Evolutionary conservation across 2,797 vertebrate species (phyloP), one percentile per base, ranked within the genome.

Genomic region (Gymnodraco acuticeps): DNA sequence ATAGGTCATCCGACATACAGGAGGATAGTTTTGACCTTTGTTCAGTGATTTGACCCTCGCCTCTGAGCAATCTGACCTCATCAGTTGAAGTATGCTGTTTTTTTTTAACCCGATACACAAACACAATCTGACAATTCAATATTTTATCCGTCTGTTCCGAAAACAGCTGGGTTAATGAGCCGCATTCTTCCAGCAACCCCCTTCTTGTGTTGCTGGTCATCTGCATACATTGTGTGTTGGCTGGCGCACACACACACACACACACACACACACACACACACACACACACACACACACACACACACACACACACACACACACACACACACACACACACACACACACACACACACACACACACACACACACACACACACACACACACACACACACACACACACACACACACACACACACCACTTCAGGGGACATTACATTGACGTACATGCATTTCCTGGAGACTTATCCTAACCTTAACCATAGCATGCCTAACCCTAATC

Each of bases 1-100:
- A 48, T 56, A 61, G 53, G 64, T 84, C 74, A 78, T 54, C 41
- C 16, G 66, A 86, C 55, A 54, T 59, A 66, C 52, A 75, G 56
- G 56, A 74, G 58, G 58, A 84, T 74, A 55, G 71, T 64, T 68
- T 31, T 75, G 80, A 88, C 84, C 87, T 78, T 70, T 62, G 58
- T 70, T 70, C 65, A 74, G 73, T 73, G 73, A 52, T 78, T 84
- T 88, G 83, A 90, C 82, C 83, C 67, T 77, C 60, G 65, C 81
- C 85, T 68, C 78, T 4, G 11, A 84, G 87, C 69, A 63, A 75
- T 45, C 45, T 83, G 81, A 87, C 81, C 70, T 88, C 83, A 84
- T 83, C 79, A 69, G 70, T 65, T 70, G 62, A 59, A 62, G 5
- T 51, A 66, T 70, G 33, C 72, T 51, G 52, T 50, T 20, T 17